phyloP scores from a whole-genome alignment of 2,113 vertebrate genomes.

The Ceuthmochares aereus region DNA sequence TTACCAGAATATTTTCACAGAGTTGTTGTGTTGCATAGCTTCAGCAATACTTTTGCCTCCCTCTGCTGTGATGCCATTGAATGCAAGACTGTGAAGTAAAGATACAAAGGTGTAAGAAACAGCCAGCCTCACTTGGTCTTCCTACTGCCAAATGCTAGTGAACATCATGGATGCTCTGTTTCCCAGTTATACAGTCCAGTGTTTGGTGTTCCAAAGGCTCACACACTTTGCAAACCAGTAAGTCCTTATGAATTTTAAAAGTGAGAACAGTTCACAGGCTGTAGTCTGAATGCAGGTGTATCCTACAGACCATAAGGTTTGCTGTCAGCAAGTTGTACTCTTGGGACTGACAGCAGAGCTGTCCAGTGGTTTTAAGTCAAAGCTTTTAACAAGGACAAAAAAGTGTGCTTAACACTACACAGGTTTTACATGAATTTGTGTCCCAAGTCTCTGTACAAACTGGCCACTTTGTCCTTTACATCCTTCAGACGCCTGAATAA shows the following conservation, averaged over 20 bases:
- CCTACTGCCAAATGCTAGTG: background rate
- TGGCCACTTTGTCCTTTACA: background rate
- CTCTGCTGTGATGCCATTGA: slow-evolving; percentile 86
- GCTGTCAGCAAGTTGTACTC: background rate
- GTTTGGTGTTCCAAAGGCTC: background rate
- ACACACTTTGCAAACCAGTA: background rate
- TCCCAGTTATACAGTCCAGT: background rate
- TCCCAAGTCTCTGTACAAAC: background rate
- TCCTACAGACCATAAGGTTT: background rate
- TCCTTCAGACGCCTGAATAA: background rate
- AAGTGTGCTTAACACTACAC: background rate
- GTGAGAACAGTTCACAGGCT: background rate
- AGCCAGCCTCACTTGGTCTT: background rate
- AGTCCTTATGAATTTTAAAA: background rate
- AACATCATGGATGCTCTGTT: background rate
- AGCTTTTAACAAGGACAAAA: background rate
- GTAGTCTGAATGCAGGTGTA: background rate
- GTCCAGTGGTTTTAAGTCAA: background rate
- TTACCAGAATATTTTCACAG: slow-evolving; percentile 91
- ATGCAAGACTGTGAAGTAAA: slow-evolving; percentile 83
- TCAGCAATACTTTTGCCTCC: slow-evolving; percentile 86
- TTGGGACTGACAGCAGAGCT: background rate
- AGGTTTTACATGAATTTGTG: background rate
- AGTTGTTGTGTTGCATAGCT: slow-evolving; percentile 83
- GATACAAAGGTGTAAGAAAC: background rate